These are phyloP conservation scores for Drosophila acutilabella DNA, from an alignment of 2,888 invertebrate genomes.

Conservation along the genomic window DNA sequence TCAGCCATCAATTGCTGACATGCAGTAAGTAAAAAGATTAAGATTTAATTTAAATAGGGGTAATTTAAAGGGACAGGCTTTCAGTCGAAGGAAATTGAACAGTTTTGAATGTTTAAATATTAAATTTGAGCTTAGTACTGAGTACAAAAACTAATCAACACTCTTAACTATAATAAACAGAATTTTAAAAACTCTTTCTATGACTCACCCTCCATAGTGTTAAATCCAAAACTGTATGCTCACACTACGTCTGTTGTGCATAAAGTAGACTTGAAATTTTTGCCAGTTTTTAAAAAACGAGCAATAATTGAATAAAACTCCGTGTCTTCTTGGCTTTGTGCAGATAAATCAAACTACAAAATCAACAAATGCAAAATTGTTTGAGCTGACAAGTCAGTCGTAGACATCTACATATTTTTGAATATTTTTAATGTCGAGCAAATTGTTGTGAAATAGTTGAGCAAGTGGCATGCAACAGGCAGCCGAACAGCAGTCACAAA, in stretches of 20 bases:
- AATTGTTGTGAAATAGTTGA: background rate
- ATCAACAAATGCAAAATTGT: conserved; percentile 27
- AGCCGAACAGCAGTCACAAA: conserved; percentile 15
- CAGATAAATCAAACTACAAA: conserved; percentile 19
- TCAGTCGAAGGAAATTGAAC: too few relatives aligned
- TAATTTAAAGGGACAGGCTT: too few relatives aligned
- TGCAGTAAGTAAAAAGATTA: background rate
- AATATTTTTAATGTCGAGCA: conserved; percentile 12
- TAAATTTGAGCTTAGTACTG: too few relatives aligned
- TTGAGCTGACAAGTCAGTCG: conserved; percentile 36
- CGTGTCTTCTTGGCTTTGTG: background rate
- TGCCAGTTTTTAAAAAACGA: background rate
- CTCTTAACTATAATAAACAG: too few relatives aligned
- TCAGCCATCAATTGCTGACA: conserved; percentile 8
- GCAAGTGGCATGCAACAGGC: conserved; percentile 51
- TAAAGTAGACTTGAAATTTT: conserved; percentile 18
- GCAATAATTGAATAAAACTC: conserved; percentile 15
- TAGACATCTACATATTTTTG: conserved; percentile 21
- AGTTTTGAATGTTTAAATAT: too few relatives aligned
- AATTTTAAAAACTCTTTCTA: too few relatives aligned
- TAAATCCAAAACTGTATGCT: background rate
- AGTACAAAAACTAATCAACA: too few relatives aligned
- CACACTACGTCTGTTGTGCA: background rate
- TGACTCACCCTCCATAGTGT: conserved; percentile 44
- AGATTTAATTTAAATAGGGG: background rate